These are phyloP conservation scores for Hydrocynus forskahlii DNA, from an alignment of 2,797 vertebrate genomes.

Conservation along the genomic window DNA sequence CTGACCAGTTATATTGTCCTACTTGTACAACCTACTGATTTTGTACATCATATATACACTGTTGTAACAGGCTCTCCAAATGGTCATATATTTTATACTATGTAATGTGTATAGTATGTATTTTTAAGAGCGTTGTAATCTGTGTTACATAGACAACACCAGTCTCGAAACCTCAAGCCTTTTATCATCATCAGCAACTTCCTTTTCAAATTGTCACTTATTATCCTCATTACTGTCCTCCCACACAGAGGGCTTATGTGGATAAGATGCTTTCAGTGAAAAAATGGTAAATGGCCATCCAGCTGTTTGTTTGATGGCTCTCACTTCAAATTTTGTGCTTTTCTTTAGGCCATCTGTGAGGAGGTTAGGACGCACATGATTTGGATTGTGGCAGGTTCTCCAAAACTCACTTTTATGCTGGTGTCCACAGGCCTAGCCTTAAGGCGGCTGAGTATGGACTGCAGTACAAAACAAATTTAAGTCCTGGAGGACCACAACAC, in stretches of 20 bases:
- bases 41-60: too few species aligned
- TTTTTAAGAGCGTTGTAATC: background rate
- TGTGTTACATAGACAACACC: background rate
- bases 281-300: background rate
- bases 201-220: constrained; percentile 4
- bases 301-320: background rate
- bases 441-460: background rate
- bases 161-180: background rate
- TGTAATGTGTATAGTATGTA: background rate
- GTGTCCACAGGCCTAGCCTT: background rate
- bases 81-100: too few species aligned
- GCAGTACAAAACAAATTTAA: background rate
- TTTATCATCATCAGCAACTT: background rate
- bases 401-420: background rate
- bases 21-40: too few species aligned
- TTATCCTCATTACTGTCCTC: constrained; percentile 16
- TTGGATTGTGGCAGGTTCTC: background rate
- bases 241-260: background rate
- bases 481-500: too few species aligned
- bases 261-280: background rate
- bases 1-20: too few species aligned
- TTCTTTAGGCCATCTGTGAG: background rate
- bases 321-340: background rate
- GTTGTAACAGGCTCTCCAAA: too few species aligned
- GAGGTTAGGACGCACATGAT: background rate